Evolutionary conservation across 2,888 invertebrate species (phyloP).

Genomic region (Tethea ocularis): DNA sequence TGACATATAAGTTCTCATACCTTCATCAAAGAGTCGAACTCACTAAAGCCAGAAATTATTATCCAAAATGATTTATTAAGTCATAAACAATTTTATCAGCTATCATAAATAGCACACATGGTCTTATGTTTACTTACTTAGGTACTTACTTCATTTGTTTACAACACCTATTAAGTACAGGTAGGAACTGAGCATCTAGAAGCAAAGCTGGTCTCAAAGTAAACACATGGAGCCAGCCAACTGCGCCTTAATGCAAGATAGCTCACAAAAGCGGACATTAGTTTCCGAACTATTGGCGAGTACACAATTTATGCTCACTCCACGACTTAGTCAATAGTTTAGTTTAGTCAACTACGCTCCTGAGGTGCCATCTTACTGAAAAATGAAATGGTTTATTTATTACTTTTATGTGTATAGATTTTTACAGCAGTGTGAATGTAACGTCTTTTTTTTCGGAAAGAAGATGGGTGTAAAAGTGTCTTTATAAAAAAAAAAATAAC

Average conservation of each 20-base stretch:
- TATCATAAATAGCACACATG: not conserved
- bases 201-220: slow-evolving; percentile 47
- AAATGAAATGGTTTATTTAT: not conserved
- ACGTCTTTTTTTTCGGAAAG: not conserved
- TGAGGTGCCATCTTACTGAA: not conserved
- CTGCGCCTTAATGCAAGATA: slow-evolving; percentile 50
- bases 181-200: slow-evolving; percentile 37
- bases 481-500: no score
- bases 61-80: no score
- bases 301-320: slow-evolving; percentile 63
- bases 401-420: no score
- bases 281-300: slow-evolving; percentile 55
- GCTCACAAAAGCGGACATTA: slow-evolving; percentile 58
- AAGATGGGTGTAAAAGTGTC: no score
- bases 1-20: no score
- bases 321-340: slow-evolving; percentile 56
- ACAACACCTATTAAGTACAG: slow-evolving; percentile 29
- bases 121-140: not conserved
- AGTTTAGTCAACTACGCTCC: slow-evolving; percentile 11
- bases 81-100: not conserved
- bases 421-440: no score
- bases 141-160: slow-evolving; percentile 15
- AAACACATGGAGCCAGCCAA: slow-evolving; percentile 46
- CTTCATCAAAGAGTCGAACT: no score
- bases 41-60: no score